Evolutionary conservation across 1,140 invertebrate species (phyloP).

Genomic region (Aethina tumida): DNA sequence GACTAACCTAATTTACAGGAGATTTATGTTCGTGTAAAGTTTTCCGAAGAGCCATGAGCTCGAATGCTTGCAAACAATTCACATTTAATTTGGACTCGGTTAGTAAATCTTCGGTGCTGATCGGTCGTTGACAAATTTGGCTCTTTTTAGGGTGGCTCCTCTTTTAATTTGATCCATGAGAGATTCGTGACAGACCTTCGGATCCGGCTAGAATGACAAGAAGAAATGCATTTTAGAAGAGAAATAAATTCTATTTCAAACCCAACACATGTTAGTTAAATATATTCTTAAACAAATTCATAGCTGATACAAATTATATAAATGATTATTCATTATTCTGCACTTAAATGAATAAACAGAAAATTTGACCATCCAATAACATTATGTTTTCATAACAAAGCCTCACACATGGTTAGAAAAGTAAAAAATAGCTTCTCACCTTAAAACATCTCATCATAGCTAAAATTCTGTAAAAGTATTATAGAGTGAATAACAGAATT

Average conservation of each 20-base stretch:
- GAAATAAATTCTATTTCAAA: too few relatives aligned
- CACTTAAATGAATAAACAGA: background rate
- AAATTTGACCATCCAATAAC: background rate
- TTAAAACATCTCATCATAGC: too few relatives aligned
- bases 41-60: conserved; percentile 1
- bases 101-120: conserved; percentile 35
- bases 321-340: background rate
- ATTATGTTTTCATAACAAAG: too few relatives aligned
- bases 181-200: conserved; percentile 57
- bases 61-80: background rate
- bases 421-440: too few relatives aligned
- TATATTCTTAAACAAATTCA: background rate
- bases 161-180: conserved; percentile 86
- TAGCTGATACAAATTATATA: background rate
- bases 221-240: too few relatives aligned
- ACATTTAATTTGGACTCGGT: conserved; percentile 1
- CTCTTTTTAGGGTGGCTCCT: conserved; percentile 62
- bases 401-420: too few relatives aligned
- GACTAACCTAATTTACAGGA: background rate
- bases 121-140: conserved; percentile 34
- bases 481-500: too few relatives aligned
- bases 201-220: conserved; percentile 46
- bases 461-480: too few relatives aligned
- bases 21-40: background rate
- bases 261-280: background rate